Conservation (phyloP, 2,113 vertebrate species). For the Terrapene triunguis region DNA sequence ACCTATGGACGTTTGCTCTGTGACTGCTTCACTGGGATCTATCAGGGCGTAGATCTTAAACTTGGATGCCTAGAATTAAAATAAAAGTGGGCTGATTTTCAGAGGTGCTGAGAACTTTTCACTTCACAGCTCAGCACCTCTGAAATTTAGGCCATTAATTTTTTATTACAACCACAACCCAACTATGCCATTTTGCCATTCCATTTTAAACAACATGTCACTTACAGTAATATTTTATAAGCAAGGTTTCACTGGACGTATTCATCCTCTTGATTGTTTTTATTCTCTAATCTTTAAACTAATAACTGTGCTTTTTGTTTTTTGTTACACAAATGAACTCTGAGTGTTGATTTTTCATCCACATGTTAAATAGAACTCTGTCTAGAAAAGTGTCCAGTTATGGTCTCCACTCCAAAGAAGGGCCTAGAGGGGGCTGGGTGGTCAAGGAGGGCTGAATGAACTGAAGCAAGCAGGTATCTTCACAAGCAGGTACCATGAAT, state of each 20-base stretch:
- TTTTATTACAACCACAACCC: not conserved
- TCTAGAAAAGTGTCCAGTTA: not conserved
- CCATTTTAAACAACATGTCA: not conserved
- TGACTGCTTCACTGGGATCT: not conserved
- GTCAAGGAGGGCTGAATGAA: not conserved
- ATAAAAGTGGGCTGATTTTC: not conserved
- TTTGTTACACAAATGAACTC: not conserved
- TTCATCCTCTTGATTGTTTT: not conserved
- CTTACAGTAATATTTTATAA: not conserved
- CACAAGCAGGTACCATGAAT: not conserved
- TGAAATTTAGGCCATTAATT: not conserved
- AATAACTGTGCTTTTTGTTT: not conserved
- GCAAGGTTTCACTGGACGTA: not conserved
- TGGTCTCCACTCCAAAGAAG: not conserved
- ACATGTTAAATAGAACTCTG: not conserved
- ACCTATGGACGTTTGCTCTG: not conserved
- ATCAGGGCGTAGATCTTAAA: not conserved
- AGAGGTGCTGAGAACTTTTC: fast-evolving
- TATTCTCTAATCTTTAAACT: not conserved
- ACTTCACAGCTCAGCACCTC: not conserved
- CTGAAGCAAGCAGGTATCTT: not conserved
- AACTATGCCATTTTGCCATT: not conserved
- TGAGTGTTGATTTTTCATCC: not conserved
- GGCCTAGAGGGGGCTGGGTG: not conserved
- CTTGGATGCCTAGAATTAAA: not conserved